Base-by-base conservation (phyloP, 2,888 invertebrate species). In the Ariolimax columbianus region DNA sequence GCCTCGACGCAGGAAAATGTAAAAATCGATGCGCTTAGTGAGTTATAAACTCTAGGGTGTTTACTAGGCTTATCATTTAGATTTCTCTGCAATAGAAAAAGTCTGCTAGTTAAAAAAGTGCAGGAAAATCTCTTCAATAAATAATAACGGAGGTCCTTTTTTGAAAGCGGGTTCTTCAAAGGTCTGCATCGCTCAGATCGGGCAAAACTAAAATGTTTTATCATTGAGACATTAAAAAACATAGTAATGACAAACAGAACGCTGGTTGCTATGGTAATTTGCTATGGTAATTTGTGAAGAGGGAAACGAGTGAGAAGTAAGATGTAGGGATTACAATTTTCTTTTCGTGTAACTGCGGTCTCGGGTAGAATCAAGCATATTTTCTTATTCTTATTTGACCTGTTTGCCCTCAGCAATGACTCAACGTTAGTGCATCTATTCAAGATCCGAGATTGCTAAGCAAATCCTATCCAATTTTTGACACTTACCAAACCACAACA, bases 11-110 rank as follows among this genome's bases (percentile, higher is more conserved):
- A 38, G 30, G 78, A 47, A 83, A 83, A 83, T 83, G 83, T 70
- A 72, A 83, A 83, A 83, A 83, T 83, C 83, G 55, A 83, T 83
- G 55, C 70, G 38, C 70, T 83, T 83, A 83, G 83, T 83, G 83
- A 77, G 78, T 83, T 83, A 77, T 78, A 77, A 83, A 78, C 83
- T 78, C 51, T 17, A n/a, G 30, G 23, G 70, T 77, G 78, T 83
- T 83, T 83, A 83, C 83, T 55, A 83, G 17, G 55, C 40, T 77
- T 78, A 78, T 68, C 78, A 83, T 78, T 70, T 78, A 77, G 33
- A 51, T 70, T 68, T 23, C 63, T 36, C 30, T 30, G 1, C 23
- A 72, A n/a, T 33, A 33, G 70, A 26, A 66, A 77, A 36, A 59
- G 59, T 26, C n/a, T n/a, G 2, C 33, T 11, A 6, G 59, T 68